Evolutionary conservation across 2,797 vertebrate species (phyloP).

Genomic region (Acomys russatus): DNA sequence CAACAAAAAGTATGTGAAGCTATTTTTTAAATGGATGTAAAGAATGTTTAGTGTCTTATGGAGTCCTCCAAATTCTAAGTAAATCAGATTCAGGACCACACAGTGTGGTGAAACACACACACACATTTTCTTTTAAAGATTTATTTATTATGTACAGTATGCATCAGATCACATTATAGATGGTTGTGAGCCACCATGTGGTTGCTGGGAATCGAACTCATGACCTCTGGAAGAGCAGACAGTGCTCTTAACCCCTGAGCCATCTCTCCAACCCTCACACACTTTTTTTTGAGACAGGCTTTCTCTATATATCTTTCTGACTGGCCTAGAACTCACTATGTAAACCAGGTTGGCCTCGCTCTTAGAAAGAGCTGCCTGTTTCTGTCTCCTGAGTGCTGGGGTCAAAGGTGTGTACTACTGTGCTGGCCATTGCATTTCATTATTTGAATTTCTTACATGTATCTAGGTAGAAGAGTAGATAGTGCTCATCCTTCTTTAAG

Average conservation of each 20-base stretch:
- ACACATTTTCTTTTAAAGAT: neutral
- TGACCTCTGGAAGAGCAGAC: too few species aligned
- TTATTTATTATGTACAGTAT: too few species aligned
- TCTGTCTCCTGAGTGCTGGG: neutral
- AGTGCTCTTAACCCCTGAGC: too few species aligned
- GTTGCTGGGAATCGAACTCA: too few species aligned
- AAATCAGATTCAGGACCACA: neutral
- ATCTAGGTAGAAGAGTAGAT: neutral
- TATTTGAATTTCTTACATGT: neutral
- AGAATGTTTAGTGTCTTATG: neutral
- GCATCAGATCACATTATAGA: too few species aligned
- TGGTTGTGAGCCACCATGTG: too few species aligned
- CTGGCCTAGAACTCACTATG: neutral
- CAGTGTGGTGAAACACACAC: neutral
- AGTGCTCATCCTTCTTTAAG: neutral
- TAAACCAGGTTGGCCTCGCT: neutral
- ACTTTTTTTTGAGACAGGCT: neutral
- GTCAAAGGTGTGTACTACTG: neutral
- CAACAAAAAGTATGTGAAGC: neutral
- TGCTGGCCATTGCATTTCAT: neutral
- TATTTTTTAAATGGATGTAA: slow-evolving; percentile 41
- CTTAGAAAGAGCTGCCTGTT: neutral
- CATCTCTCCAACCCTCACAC: neutral
- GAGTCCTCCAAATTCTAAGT: neutral
- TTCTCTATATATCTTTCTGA: neutral